Evolutionary conservation across 2,888 invertebrate species (phyloP).

Genomic region (Plutella xylostella): DNA sequence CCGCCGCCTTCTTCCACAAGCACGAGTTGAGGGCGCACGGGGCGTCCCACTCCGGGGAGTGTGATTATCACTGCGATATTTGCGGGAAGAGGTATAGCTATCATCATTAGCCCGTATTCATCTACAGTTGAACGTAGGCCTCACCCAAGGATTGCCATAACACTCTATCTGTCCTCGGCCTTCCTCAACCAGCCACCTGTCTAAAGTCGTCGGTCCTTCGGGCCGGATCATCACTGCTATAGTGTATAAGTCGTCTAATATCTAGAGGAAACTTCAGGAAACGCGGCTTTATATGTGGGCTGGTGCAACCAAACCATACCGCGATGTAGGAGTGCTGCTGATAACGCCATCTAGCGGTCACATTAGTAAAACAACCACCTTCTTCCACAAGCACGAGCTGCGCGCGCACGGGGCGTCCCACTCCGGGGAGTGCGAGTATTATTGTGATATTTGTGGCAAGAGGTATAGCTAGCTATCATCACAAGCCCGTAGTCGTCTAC

Average conservation of each 20-base stretch:
- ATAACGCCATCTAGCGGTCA: too few relatives aligned
- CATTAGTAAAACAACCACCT: too few relatives aligned
- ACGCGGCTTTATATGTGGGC: too few relatives aligned
- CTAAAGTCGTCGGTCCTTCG: background rate
- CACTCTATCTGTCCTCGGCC: background rate
- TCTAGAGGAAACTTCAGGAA: too few relatives aligned
- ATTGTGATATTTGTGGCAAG: slow-evolving; percentile 14
- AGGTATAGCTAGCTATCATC: slow-evolving; percentile 6
- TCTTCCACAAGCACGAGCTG: slow-evolving; percentile 18
- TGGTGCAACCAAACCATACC: too few relatives aligned
- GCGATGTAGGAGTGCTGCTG: too few relatives aligned
- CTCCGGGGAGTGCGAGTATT: slow-evolving; percentile 5
- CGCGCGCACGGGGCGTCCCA: slow-evolving; percentile 14
- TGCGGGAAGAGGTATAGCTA: slow-evolving; percentile 14
- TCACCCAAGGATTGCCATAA: background rate
- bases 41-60: slow-evolving; percentile 9
- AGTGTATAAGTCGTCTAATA: background rate
- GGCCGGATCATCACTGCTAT: background rate
- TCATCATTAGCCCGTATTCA: background rate
- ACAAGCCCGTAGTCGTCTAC: background rate
- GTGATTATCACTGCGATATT: slow-evolving; percentile 10
- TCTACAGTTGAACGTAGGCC: background rate
- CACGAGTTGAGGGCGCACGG: slow-evolving; percentile 17
- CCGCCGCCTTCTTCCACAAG: slow-evolving; percentile 18
- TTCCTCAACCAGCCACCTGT: background rate